These are phyloP conservation scores for Lepidurus arcticus DNA, from an alignment of 1,140 invertebrate genomes.

Conservation along the genomic window DNA sequence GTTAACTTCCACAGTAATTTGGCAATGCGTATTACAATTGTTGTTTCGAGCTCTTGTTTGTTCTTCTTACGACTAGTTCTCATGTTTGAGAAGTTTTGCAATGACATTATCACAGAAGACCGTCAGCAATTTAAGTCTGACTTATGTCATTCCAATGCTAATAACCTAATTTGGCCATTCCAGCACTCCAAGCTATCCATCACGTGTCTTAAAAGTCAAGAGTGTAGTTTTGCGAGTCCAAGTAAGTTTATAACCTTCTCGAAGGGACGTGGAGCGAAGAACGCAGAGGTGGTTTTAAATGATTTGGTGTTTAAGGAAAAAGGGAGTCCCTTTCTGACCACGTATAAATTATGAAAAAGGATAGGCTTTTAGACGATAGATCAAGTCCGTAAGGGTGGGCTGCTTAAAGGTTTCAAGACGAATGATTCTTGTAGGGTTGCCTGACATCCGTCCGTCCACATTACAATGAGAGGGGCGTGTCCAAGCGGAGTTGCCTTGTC, in stretches of 20 bases:
- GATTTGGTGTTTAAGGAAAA: neutral
- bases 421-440: neutral
- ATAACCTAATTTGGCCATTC: constrained; percentile 1
- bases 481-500: constrained; percentile 13
- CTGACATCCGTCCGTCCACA: constrained; percentile 1
- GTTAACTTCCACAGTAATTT: too few relatives aligned
- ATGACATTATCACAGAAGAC: too few relatives aligned
- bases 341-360: neutral
- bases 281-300: neutral
- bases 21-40: too few relatives aligned
- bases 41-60: too few relatives aligned
- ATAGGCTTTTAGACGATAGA: neutral
- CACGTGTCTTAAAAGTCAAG: neutral
- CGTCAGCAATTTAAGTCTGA: too few relatives aligned
- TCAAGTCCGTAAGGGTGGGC: constrained; percentile 6
- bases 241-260: neutral
- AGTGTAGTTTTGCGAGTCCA: neutral
- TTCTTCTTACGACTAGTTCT: too few relatives aligned
- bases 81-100: too few relatives aligned
- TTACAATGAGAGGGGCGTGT: constrained; percentile 4
- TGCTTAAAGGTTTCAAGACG: neutral
- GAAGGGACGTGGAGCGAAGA: neutral
- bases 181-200: neutral
- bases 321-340: neutral
- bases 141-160: neutral